Conservation (phyloP, 1,140 invertebrate species). For the Battus philenor region DNA sequence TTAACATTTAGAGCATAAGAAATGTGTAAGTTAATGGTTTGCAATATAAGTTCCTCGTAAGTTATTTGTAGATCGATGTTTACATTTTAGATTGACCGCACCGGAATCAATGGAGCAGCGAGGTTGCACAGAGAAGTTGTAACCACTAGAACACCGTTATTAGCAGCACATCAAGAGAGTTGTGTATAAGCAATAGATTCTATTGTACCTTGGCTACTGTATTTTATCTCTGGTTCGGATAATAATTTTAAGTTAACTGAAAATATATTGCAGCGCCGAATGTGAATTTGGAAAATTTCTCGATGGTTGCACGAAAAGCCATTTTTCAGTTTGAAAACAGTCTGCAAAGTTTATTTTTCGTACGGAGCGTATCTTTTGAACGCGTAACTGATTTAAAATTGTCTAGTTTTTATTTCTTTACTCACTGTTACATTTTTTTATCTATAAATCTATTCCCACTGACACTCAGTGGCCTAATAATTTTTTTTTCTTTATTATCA, state of each 20-base stretch:
- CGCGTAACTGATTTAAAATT: too few relatives aligned
- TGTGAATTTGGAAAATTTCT: not conserved
- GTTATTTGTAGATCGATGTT: too few relatives aligned
- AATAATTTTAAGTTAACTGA: not conserved
- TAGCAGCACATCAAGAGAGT: constrained; percentile 88
- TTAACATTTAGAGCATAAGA: too few relatives aligned
- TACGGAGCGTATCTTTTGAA: not conserved
- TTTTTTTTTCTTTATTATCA: too few relatives aligned
- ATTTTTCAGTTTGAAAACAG: not conserved
- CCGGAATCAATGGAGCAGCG: constrained; percentile 35
- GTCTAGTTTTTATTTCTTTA: too few relatives aligned
- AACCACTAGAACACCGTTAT: constrained; percentile 87
- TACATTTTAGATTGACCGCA: constrained; percentile 49
- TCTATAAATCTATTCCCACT: too few relatives aligned
- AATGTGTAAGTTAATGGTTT: too few relatives aligned
- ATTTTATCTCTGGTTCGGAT: not conserved
- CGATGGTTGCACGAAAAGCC: not conserved
- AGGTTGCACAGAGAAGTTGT: constrained; percentile 82
- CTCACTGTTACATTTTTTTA: too few relatives aligned
- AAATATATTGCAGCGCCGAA: not conserved
- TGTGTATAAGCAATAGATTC: constrained; percentile 81
- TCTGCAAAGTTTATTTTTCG: not conserved
- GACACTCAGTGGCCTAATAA: too few relatives aligned
- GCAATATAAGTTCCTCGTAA: too few relatives aligned
- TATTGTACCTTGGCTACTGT: constrained; percentile 8